Evolutionary conservation across 2,797 vertebrate species (phyloP), one percentile per base, ranked within the genome.

Genomic region (Clarias fuscus): DNA sequence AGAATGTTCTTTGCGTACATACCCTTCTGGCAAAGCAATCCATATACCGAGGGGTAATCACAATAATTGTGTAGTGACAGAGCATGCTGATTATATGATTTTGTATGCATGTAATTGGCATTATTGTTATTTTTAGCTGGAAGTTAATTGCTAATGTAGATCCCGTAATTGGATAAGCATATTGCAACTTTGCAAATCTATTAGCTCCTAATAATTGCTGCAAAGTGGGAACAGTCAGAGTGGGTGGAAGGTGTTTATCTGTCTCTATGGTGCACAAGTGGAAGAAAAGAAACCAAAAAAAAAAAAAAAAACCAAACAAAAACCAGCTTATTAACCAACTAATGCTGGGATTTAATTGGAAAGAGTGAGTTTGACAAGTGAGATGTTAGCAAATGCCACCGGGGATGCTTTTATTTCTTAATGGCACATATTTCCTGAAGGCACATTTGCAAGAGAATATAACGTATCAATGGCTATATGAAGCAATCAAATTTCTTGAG

Each of bases 61-160:
- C 93, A 96, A 95, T 96, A 95, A 95, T 95, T 95, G 94, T 95
- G 94, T 94, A 94, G 95, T 95, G 95, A 95, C 95, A 96, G 94
- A 95, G 95, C 94, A 95, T 95, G 94, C 94, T 96, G 95, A 96
- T 96, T 96, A 96, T 95, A 94, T 95, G 95, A 95, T 95, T 96
- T 96, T 95, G 95, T 95, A 93, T 94, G 94, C 94, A 95, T 95
- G 94, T 96, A 96, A 95, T 96, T 95, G 95, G 93, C 94, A 96
- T 95, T 96, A 95, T 96, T 96, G 94, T 96, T 96, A 96, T 96
- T 96, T 96, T 96, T 96, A 96, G 95, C 94, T 93, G 92, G 95
- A 95, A 96, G 95, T 96, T 96, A 96, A 96, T 96, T 96, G 94
- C 95, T 95, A 95, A 96, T 95, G 94, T 94, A 95, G 95, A 95